Evolutionary conservation across 64 coral and sea anemone species (phyloP).

Genomic region (Actinia equina): DNA sequence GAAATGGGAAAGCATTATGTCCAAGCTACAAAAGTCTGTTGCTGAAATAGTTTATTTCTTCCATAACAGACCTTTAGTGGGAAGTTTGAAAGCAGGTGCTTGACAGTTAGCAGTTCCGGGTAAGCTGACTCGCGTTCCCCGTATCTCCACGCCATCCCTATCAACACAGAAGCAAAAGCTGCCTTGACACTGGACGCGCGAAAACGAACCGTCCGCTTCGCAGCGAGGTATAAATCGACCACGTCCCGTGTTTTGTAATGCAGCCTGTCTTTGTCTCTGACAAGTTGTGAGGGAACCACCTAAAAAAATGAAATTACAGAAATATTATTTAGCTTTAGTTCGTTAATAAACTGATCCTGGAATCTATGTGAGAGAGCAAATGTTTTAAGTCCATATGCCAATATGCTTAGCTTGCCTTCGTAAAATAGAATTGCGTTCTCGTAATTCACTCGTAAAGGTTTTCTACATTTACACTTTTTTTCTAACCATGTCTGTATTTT

Average conservation of each 20-base stretch:
- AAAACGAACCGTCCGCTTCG: slow-evolving; percentile 62
- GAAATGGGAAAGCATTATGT: no score
- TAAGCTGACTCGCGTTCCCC: slow-evolving; percentile 38
- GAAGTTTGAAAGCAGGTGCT: not conserved
- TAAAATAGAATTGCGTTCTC: no score
- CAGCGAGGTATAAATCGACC: slow-evolving; percentile 72
- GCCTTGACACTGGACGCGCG: slow-evolving; percentile 67
- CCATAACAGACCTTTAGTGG: not conserved
- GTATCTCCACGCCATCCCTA: slow-evolving; percentile 54
- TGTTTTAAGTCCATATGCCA: no score
- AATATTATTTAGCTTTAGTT: no score
- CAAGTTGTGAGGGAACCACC: slow-evolving; percentile 46
- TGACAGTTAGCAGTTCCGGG: slow-evolving; percentile 39
- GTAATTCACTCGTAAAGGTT: no score
- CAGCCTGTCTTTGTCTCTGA: slow-evolving; percentile 38
- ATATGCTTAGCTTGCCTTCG: no score
- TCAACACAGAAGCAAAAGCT: slow-evolving; percentile 79
- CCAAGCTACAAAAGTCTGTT: no score
- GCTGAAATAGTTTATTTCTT: no score
- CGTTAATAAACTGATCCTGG: no score
- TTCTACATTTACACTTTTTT: no score
- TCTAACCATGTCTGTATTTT: no score
- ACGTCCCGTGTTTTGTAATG: slow-evolving; percentile 29
- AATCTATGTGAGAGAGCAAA: no score
- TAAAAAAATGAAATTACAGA: not conserved